These are phyloP conservation scores for Tachuris rubrigastra DNA, from an alignment of 2,113 vertebrate species.

Conservation along the genomic window DNA sequence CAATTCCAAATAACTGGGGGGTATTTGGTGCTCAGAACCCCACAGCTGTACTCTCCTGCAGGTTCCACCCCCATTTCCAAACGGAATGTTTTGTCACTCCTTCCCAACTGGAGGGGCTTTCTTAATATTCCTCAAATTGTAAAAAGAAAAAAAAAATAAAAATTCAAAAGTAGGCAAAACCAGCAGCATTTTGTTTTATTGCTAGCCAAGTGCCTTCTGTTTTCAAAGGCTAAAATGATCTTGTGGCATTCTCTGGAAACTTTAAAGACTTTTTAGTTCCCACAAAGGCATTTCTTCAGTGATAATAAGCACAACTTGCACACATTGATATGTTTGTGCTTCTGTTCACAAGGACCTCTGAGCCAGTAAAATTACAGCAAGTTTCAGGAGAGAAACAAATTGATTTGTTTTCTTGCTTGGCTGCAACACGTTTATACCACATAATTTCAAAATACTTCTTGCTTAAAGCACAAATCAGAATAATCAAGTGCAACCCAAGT, in stretches of 20 bases:
- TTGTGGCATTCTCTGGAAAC: neutral
- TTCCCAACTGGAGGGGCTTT: neutral
- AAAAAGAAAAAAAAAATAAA: neutral
- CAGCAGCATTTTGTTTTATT: neutral
- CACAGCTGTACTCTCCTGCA: rapidly evolving
- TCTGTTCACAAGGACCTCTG: neutral
- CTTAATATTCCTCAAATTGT: rapidly evolving
- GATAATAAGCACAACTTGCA: neutral
- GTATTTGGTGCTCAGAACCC: neutral
- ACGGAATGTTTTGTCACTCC: neutral
- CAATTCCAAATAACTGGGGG: neutral
- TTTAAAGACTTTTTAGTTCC: neutral
- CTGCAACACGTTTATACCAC: neutral
- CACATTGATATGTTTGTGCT: neutral
- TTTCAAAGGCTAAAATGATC: neutral
- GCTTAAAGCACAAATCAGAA: neutral
- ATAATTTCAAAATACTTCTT: neutral
- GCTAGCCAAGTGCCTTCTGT: neutral
- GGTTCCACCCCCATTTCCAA: neutral
- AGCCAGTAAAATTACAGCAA: neutral
- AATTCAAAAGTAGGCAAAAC: neutral
- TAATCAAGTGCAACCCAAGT: neutral
- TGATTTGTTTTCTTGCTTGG: neutral
- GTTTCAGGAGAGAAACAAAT: neutral
- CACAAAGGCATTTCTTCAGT: neutral